phyloP scores from a whole-genome alignment of 2,888 invertebrate genomes.

The Sarcophaga rosellei region DNA sequence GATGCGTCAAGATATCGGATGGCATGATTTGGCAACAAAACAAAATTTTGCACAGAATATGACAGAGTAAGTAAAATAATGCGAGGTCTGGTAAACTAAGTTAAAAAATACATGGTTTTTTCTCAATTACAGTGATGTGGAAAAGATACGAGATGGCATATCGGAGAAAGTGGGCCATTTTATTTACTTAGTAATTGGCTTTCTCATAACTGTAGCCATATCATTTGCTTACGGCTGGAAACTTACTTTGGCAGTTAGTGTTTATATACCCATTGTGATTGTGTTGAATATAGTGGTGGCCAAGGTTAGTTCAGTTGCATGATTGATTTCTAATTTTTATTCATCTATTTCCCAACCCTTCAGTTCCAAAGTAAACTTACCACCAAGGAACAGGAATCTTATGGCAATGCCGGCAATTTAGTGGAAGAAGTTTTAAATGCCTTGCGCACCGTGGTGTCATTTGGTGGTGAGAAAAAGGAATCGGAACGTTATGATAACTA shows the following conservation, averaged over 20 bases:
- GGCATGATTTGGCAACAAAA: constrained; percentile 87
- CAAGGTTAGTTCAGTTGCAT: constrained; percentile 82
- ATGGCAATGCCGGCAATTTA: constrained; percentile 89
- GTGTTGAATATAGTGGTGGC: constrained; percentile 88
- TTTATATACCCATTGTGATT: constrained; percentile 90
- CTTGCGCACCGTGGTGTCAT: constrained; percentile 89
- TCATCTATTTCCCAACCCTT: background rate
- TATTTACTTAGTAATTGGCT: constrained; percentile 82
- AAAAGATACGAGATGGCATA: constrained; percentile 91
- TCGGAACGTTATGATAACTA: constrained; percentile 84
- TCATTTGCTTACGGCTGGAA: constrained; percentile 93
- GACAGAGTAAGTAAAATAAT: constrained; percentile 85
- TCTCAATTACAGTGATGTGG: constrained; percentile 85
- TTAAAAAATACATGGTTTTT: background rate
- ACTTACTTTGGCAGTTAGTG: constrained; percentile 90
- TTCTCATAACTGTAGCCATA: constrained; percentile 85
- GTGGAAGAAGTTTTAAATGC: constrained; percentile 89
- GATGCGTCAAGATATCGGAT: constrained; percentile 87
- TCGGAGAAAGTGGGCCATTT: constrained; percentile 92
- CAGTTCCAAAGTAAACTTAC: constrained; percentile 87
- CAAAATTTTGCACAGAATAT: constrained; percentile 89
- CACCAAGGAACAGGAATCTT: constrained; percentile 86
- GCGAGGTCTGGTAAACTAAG: too few species aligned
- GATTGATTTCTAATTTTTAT: background rate
- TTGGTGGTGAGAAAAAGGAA: constrained; percentile 90